phyloP scores from a whole-genome alignment of 2,113 vertebrate genomes.

The Leptodactylus fuscus region DNA sequence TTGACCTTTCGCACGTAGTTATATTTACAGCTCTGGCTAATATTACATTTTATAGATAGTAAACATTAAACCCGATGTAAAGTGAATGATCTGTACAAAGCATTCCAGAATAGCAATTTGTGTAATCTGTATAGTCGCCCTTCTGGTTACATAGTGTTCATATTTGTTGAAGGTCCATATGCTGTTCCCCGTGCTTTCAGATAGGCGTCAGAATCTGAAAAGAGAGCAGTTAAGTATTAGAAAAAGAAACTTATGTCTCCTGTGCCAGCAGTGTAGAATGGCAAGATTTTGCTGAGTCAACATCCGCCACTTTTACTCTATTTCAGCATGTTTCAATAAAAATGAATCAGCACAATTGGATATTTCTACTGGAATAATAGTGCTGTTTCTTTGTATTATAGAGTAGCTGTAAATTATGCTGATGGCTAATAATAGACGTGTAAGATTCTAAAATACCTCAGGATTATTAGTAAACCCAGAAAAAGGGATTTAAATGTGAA shows the following conservation, averaged over 20 bases:
- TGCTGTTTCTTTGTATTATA: slow-evolving; percentile 60
- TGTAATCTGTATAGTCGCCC: not conserved
- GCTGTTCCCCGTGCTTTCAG: not conserved
- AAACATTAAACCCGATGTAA: slow-evolving; percentile 7
- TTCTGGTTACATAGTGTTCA: not conserved
- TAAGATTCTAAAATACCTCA: not conserved
- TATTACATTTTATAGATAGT: not conserved
- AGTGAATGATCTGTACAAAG: not conserved
- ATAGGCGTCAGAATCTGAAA: not conserved
- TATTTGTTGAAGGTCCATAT: no score
- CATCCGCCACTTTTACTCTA: slow-evolving; percentile 58
- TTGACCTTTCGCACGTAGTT: not conserved
- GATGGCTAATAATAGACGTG: not conserved
- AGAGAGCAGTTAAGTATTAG: slow-evolving; percentile 1
- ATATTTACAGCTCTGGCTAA: slow-evolving; percentile 5
- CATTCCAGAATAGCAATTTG: not conserved
- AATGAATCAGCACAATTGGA: slow-evolving; percentile 65
- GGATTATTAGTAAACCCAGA: not conserved
- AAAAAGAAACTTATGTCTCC: slow-evolving; percentile 23
- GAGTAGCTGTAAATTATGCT: slow-evolving; percentile 28
- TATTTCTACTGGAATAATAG: slow-evolving; percentile 53
- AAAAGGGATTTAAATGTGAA: not conserved
- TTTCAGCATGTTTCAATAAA: slow-evolving; percentile 63
- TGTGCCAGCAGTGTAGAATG: slow-evolving; percentile 63
- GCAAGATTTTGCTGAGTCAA: slow-evolving; percentile 53